Evolutionary conservation across 2,797 vertebrate genomes (phyloP), one percentile per base, ranked within the genome.

Genomic region (Epinephelus malabaricus): DNA sequence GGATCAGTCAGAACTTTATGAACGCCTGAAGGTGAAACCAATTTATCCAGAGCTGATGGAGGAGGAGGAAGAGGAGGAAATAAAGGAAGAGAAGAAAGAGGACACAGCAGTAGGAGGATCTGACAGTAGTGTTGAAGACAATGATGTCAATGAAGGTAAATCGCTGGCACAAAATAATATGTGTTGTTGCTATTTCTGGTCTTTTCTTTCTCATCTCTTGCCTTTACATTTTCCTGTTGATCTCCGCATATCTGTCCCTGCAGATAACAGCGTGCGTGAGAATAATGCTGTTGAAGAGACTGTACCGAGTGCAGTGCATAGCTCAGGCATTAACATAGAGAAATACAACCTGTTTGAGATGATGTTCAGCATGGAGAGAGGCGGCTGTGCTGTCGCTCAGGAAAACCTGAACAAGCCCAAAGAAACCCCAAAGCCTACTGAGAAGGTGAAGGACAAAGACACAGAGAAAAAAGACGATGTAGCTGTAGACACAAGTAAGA

Each of bases 301-400:
- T 4, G 54, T 1, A 8, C 47, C 43, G 23, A 73, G 93, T 88
- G 75, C 88, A 87, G 79, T 91, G 92, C 82, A 89, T 87, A 7
- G 5, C 18, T 4, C 88, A 83, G 21, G 21, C 40, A 4, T 95
- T 81, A 94, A 92, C 84, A 89, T 92, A 45, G 91, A 83, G 17
- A 96, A 81, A 73, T 96, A 95, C 86, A 92, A 93, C 73, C 59
- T 93, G 72, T 96, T 92, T 90, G 98, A 99, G 87, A 96, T 93
- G 70, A 98, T 98, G 87, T 99, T 98, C 85, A 96, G 96, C 92
- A 98, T 97, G 96, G 98, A 99, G 68, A 93, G 86, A 58, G 89
- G 93, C 0, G 93, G 85, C 60, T 96, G 95, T 65, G 84, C 82
- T 17, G 81, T 51, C 17, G 94, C 75, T 79, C 84, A 78, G 82